Evolutionary conservation across 2,797 vertebrate species (phyloP).

Genomic region (Prunella strophiata): DNA sequence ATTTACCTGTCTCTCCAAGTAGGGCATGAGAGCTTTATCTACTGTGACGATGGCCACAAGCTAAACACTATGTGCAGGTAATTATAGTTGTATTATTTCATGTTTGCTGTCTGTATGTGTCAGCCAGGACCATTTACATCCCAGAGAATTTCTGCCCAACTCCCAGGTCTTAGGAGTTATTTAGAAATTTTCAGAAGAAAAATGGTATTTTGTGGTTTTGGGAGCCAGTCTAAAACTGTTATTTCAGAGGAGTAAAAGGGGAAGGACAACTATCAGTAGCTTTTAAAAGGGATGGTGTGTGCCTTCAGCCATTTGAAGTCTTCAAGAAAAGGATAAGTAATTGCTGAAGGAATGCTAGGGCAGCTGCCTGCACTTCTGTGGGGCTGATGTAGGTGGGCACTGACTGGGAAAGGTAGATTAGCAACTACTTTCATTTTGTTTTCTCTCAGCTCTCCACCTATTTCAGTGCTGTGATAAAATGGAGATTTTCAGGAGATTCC

Average conservation of each 20-base stretch:
- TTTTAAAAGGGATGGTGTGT: background rate
- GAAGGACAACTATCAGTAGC: background rate
- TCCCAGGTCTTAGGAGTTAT: background rate
- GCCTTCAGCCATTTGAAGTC: background rate
- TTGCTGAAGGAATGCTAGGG: background rate
- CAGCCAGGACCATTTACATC: background rate
- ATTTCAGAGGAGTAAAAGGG: background rate
- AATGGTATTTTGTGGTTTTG: background rate
- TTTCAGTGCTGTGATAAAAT: background rate
- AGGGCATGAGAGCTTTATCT: background rate
- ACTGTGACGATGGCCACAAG: background rate
- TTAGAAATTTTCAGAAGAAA: background rate
- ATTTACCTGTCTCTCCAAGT: conserved; percentile 13
- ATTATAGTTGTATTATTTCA: background rate
- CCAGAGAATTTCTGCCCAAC: background rate
- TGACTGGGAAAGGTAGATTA: background rate
- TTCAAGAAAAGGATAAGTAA: background rate
- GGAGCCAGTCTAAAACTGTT: background rate
- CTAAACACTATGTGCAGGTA: background rate
- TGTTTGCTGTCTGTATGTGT: background rate
- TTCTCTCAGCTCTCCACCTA: background rate
- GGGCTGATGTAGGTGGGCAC: background rate
- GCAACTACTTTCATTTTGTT: background rate
- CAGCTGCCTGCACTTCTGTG: background rate
- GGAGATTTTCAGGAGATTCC: background rate